These are phyloP conservation scores for Doris montereyensis DNA, from an alignment of 2,888 invertebrate genomes.

Conservation along the genomic window DNA sequence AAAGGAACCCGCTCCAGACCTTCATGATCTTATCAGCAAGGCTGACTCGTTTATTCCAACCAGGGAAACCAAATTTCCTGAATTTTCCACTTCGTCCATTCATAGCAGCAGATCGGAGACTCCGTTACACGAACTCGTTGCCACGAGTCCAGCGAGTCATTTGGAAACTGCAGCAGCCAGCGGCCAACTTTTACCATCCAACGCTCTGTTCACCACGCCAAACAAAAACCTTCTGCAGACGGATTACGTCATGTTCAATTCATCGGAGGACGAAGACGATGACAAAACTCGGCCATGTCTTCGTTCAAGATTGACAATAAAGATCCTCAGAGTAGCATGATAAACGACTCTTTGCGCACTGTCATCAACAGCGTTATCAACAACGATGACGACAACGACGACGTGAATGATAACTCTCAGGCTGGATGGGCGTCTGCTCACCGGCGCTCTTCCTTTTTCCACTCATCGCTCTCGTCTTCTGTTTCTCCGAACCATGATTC, in stretches of 20 bases:
- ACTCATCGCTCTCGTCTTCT: too few relatives aligned
- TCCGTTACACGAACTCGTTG: too few relatives aligned
- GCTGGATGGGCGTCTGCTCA: too few relatives aligned
- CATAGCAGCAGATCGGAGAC: not conserved
- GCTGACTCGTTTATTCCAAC: too few relatives aligned
- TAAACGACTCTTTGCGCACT: conserved; percentile 35
- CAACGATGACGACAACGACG: conserved; percentile 32
- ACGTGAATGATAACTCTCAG: too few relatives aligned
- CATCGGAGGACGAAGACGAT: conserved; percentile 35
- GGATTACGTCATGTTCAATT: conserved; percentile 30
- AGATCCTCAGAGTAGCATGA: conserved; percentile 40
- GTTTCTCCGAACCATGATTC: too few relatives aligned
- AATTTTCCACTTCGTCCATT: not conserved
- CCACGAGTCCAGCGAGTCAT: not conserved
- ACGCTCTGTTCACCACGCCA: conserved; percentile 18
- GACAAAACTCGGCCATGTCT: not conserved
- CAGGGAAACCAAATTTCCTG: too few relatives aligned
- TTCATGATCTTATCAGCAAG: not conserved
- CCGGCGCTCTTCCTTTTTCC: too few relatives aligned
- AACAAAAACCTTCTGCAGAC: conserved; percentile 33
- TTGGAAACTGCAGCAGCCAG: not conserved
- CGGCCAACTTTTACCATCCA: not conserved
- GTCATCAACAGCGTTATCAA: conserved; percentile 38
- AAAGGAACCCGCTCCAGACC: not conserved
- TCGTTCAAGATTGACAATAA: conserved; percentile 36